Percentiles rank a stretch among this genome's conserved stretches.
Conservation (phyloP, 2,113 vertebrate genomes). For the Neolamprologus caudopunctatus region DNA sequence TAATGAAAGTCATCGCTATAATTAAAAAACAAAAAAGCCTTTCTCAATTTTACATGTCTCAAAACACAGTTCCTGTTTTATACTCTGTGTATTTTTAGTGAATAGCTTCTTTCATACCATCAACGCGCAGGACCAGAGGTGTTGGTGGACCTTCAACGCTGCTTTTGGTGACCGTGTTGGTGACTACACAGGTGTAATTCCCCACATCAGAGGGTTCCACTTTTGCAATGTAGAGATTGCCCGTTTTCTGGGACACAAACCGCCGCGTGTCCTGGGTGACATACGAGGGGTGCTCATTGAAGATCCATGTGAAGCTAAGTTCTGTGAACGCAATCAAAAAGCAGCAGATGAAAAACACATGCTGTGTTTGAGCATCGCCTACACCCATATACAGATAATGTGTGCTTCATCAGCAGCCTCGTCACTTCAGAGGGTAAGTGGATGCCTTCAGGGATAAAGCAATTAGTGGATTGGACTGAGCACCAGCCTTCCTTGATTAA, state of each 20-base stretch:
- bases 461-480: conserved; percentile 38
- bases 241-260: conserved; percentile 92
- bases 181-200: conserved; percentile 94
- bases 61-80: background rate
- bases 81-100: background rate
- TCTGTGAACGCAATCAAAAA: conserved; percentile 68
- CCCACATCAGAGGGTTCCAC: conserved; percentile 88
- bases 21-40: background rate
- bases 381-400: background rate
- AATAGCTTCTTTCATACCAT: conserved; percentile 71
- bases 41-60: background rate
- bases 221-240: conserved; percentile 92
- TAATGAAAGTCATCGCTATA: background rate
- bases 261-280: conserved; percentile 87
- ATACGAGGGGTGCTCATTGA: conserved; percentile 86
- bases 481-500: conserved; percentile 36
- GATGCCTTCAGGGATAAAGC: conserved; percentile 42
- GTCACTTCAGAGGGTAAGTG: conserved; percentile 4
- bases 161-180: conserved; percentile 83
- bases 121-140: conserved; percentile 81
- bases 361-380: background rate
- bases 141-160: conserved; percentile 85
- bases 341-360: background rate
- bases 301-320: conserved; percentile 91
- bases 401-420: conserved; percentile 1